Evolutionary conservation across 2,113 vertebrate species (phyloP), one percentile per base, ranked within the genome.

Genomic region (Varanus salvator): DNA sequence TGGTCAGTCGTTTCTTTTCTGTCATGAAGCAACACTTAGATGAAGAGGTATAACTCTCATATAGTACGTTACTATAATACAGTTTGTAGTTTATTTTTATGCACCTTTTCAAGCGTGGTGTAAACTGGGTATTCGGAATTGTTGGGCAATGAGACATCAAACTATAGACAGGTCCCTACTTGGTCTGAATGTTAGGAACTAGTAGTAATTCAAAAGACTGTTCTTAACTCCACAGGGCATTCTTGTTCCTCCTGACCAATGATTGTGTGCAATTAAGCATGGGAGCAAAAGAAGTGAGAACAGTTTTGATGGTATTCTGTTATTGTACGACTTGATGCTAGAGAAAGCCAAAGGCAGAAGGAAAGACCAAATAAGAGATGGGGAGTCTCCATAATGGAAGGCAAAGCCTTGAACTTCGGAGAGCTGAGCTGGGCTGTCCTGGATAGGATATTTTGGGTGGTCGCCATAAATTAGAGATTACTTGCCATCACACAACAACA

Each of bases 11-110:
- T 14, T 60, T 94, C 14, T 74, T 95, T 54, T 54, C 54, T 54
- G 6, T 96, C 91, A 83, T 93, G 87, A 91, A 68, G 85, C 87
- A 93, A 93, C 96, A 71, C 74, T 92, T 89, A 90, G 75, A 89
- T 90, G 88, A 29, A 90, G 84, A 83, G 77, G 96, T 92, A 29
- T 27, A 44, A 91, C 95, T 93, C 91, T 95, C 8, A 19, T 69
- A 83, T 31, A 31, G 93, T 89, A 66, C 86, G 87, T 90, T 57
- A 29, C 7, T 29, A 85, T 31, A 25, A 91, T 6, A 52, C 6
- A 27, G 69, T 68, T 91, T 82, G 89, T 80, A 81, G 66, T 90
- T 87, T 85, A 76, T 84, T 89, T 85, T 57, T 17, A 87, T 57
- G 68, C 54, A 88, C 69, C 68, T 88, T 80, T 34, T 3, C 54